These are phyloP conservation scores for Mesocentrotus franciscanus DNA, from an alignment of 53 echinoderm and acorn worm genomes.

Conservation along the genomic window DNA sequence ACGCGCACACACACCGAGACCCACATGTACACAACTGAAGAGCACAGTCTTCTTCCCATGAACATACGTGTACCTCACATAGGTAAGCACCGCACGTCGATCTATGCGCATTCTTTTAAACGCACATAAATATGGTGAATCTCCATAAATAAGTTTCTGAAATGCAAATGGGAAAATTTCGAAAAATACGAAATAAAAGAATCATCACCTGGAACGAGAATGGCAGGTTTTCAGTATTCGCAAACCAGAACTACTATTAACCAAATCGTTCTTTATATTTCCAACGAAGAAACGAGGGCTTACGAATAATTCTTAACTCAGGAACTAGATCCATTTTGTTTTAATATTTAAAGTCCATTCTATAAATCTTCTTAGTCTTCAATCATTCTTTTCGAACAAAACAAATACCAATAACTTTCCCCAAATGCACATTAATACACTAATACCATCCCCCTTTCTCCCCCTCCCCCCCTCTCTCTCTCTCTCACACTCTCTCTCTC, in stretches of 20 bases:
- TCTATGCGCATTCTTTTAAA: not conserved
- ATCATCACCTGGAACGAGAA: not conserved
- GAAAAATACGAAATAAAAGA: not conserved
- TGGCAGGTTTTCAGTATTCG: not conserved
- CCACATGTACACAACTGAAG: not conserved
- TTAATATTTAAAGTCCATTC: too few species aligned
- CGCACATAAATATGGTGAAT: not conserved
- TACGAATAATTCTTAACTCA: too few species aligned
- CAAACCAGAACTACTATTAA: too few species aligned
- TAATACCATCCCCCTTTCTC: not conserved
- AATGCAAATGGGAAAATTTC: not conserved
- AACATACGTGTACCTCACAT: not conserved
- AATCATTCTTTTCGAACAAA: too few species aligned
- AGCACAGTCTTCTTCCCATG: not conserved
- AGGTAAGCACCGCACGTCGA: not conserved
- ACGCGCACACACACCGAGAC: not conserved
- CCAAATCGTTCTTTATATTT: too few species aligned
- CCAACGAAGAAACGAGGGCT: too few species aligned
- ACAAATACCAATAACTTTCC: too few species aligned
- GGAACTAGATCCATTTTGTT: too few species aligned
- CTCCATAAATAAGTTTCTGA: not conserved
- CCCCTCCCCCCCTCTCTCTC: not conserved
- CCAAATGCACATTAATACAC: too few species aligned
- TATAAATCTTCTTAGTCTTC: too few species aligned
- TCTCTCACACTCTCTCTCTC: not conserved